Evolutionary conservation across 2,113 vertebrate genomes (phyloP), one percentile per base, ranked within the genome.

Genomic region (Amia ocellicauda): DNA sequence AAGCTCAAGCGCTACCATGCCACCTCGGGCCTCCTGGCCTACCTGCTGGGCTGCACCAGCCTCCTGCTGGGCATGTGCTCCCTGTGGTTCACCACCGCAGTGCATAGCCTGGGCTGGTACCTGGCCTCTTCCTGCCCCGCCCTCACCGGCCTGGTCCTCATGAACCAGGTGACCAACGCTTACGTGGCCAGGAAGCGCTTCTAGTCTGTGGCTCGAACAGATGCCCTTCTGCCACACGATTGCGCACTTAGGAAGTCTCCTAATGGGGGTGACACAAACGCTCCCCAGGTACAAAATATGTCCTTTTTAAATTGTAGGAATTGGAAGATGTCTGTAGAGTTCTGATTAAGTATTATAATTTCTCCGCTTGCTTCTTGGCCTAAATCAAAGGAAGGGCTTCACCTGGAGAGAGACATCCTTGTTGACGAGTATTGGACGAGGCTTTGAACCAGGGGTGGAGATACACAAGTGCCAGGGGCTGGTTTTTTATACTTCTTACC

Each of bases 1-100:
- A 95, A 92, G 69, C 88, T 98, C 62, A 98, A 96, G 74, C 85
- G 95, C 17, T 99, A 98, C 74, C 97, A 99, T 0, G 92, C 94
- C 0, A 91, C 93, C 0, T 90, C 92, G 0, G 97, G 97, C 58
- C 82, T 99, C 4, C 80, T 98, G 69, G 85, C 89, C 3, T 94
- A 96, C 76, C 83, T 97, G 69, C 79, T 99, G 49, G 94, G 92
- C 52, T 89, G 90, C 3, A 60, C 68, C 70, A 99, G 93, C 76
- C 80, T 99, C 49, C 74, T 95, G 24, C 68, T 99, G 50, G 97
- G 96, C 58, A 88, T 93, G 86, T 88, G 84, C 58, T 97, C 97
- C 0, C 56, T 86, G 16, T 99, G 97, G 97, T 99, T 98, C 75
- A 89, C 86, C 0, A 56, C 77, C 1, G 67, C 77, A 0, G 92